These are phyloP conservation scores for Bombus superbus DNA, from an alignment of 1,140 invertebrate genomes.

Conservation along the genomic window DNA sequence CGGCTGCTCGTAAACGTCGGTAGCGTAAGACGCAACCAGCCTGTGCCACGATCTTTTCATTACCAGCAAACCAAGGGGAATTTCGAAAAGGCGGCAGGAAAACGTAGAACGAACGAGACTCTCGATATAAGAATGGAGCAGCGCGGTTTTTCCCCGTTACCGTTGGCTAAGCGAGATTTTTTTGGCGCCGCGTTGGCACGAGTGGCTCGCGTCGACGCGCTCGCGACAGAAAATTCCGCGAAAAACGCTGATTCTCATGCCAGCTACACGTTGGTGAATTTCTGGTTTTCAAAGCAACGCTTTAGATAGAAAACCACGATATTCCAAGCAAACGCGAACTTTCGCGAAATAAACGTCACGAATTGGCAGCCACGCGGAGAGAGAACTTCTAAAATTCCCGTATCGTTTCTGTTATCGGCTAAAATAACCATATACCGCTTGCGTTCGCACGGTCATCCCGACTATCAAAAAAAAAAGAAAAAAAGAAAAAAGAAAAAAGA, in stretches of 20 bases:
- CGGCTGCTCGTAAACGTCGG: too few relatives aligned
- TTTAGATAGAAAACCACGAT: background rate
- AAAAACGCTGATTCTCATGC: background rate
- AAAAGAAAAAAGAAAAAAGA: too few relatives aligned
- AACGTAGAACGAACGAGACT: background rate
- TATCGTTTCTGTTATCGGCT: too few relatives aligned
- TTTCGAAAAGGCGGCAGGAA: background rate
- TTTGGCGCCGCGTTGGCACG: background rate
- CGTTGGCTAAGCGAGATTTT: background rate
- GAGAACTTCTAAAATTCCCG: too few relatives aligned
- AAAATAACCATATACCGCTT: too few relatives aligned
- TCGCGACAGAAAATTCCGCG: slow-evolving; percentile 11
- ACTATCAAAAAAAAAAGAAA: too few relatives aligned
- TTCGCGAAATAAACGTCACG: background rate
- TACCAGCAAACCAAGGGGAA: background rate
- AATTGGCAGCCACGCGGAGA: too few relatives aligned
- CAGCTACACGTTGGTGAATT: background rate
- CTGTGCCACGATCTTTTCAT: too few relatives aligned
- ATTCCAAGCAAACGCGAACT: background rate
- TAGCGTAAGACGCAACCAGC: too few relatives aligned
- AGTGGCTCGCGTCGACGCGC: slow-evolving; percentile 1
- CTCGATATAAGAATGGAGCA: background rate
- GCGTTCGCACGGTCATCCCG: too few relatives aligned
- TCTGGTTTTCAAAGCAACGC: background rate
- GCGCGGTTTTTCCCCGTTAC: background rate